These are phyloP conservation scores for Gymnopithys bicolor DNA, from an alignment of 2,797 vertebrate species.

Conservation along the genomic window DNA sequence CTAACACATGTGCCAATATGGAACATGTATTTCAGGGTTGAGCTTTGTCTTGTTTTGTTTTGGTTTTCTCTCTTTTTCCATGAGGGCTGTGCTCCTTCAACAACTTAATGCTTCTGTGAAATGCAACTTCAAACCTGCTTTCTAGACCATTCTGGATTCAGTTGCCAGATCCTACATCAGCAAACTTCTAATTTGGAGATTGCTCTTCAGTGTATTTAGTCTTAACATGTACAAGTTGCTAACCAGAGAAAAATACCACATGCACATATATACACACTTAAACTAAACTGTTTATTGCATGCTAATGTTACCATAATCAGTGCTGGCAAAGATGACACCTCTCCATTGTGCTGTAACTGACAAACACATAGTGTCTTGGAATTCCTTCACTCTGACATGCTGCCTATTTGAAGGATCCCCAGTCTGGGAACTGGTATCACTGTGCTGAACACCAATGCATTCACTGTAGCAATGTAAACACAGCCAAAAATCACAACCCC, in stretches of 20 bases:
- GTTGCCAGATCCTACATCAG: neutral
- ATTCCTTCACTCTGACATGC: neutral
- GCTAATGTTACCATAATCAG: conserved; percentile 5
- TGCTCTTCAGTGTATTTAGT: neutral
- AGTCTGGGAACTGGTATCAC: neutral
- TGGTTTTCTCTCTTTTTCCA: neutral
- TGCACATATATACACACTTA: neutral
- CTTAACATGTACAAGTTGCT: neutral
- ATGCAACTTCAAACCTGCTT: neutral
- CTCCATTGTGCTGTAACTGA: neutral
- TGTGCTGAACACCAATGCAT: neutral
- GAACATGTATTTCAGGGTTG: neutral
- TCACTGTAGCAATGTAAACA: conserved; percentile 20
- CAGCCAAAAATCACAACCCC: neutral
- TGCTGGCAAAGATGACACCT: neutral
- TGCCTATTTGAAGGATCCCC: neutral
- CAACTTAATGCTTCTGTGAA: neutral
- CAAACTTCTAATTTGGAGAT: neutral
- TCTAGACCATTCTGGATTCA: neutral
- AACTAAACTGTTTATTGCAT: conserved; percentile 56
- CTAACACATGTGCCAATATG: neutral
- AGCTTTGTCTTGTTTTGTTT: neutral
- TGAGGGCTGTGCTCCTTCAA: neutral
- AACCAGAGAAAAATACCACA: neutral
- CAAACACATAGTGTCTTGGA: conserved; percentile 6